Conservation (phyloP, 1,140 invertebrate genomes). For the Oryzaephilus surinamensis region DNA sequence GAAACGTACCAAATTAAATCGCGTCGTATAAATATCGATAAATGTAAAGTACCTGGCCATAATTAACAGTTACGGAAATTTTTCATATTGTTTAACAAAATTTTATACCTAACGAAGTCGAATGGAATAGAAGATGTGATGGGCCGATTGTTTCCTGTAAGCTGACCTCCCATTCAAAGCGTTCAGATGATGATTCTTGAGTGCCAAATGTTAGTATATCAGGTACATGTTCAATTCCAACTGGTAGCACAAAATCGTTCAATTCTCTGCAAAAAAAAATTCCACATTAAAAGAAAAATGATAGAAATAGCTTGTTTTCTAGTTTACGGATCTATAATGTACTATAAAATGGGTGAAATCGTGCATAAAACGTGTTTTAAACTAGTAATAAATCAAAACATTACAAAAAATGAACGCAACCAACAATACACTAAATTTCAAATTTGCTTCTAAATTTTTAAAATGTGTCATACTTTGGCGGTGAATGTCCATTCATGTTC, state of each 20-base stretch:
- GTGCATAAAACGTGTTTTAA: not conserved
- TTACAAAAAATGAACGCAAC: not conserved
- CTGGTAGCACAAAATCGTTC: conserved; percentile 81
- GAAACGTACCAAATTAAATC: conserved; percentile 93
- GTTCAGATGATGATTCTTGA: conserved; percentile 79
- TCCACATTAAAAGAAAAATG: too few relatives aligned
- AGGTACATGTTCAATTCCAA: conserved; percentile 70
- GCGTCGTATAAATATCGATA: conserved; percentile 74
- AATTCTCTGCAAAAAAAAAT: conserved; percentile 47
- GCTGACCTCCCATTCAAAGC: conserved; percentile 81
- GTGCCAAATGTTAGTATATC: conserved; percentile 88
- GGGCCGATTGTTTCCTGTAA: conserved; percentile 86
- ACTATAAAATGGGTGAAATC: too few relatives aligned
- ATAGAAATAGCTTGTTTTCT: too few relatives aligned
- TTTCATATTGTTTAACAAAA: conserved; percentile 15
- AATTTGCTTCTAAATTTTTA: too few relatives aligned
- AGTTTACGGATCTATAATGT: too few relatives aligned
- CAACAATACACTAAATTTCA: not conserved
- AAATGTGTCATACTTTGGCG: conserved; percentile 44
- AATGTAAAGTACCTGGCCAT: conserved; percentile 64
- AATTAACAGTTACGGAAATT: conserved; percentile 10
- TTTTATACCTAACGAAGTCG: conserved; percentile 50
- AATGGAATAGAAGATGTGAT: conserved; percentile 78
- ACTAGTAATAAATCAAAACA: not conserved
- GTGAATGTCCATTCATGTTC: conserved; percentile 89